Conservation (phyloP, 2,113 vertebrate genomes). For the Rhinogobius similis region DNA sequence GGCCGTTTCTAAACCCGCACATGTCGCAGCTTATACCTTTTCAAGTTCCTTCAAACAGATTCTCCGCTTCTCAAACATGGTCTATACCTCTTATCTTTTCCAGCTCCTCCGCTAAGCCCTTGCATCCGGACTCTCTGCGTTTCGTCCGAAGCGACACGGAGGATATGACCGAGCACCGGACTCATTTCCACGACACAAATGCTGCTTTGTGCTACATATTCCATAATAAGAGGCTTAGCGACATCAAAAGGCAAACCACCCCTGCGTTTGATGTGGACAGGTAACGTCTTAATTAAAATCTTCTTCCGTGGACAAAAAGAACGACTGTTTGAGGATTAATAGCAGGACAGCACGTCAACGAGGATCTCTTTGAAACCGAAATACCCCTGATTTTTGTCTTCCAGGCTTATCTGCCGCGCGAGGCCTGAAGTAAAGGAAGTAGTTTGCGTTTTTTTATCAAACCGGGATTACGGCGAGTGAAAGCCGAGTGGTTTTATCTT, state of each 20-base stretch:
- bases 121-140: neutral
- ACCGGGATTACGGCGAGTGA: slow-evolving; percentile 70
- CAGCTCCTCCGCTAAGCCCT: neutral
- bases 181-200: slow-evolving; percentile 60
- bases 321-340: slow-evolving; percentile 58
- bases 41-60: neutral
- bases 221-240: slow-evolving; percentile 69
- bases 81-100: neutral
- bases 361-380: slow-evolving; percentile 71
- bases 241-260: slow-evolving; percentile 69
- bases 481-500: slow-evolving; percentile 53
- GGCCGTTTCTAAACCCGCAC: no score
- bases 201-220: slow-evolving; percentile 64
- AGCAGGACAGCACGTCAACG: slow-evolving; percentile 58
- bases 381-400: slow-evolving; percentile 74
- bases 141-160: neutral
- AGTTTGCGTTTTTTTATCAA: slow-evolving; percentile 73
- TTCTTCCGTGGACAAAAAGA: slow-evolving; percentile 28
- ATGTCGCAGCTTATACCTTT: no score
- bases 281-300: slow-evolving; percentile 70
- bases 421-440: slow-evolving; percentile 69
- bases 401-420: slow-evolving; percentile 75
- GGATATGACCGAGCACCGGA: slow-evolving; percentile 45
- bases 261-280: slow-evolving; percentile 67
- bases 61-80: neutral